A percentile compares a stretch with the other conserved stretches of the same genome.
These are phyloP conservation scores for Isotomurus palustris DNA, from an alignment of 2,888 invertebrate species.

Conservation along the genomic window DNA sequence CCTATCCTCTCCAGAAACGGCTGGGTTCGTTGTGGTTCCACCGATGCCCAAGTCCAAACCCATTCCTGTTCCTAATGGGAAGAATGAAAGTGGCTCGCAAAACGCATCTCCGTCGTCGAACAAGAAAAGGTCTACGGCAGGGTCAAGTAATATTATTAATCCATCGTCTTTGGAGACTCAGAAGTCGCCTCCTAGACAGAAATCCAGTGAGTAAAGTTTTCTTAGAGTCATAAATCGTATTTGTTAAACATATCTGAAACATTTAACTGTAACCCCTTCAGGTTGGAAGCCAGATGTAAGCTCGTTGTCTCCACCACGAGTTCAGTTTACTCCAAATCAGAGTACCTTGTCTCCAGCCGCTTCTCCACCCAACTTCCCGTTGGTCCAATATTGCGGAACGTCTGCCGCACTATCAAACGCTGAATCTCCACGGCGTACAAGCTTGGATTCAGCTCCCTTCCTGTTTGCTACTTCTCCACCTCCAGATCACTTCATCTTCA, in stretches of 20 bases:
- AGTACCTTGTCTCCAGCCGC: constrained; percentile 44
- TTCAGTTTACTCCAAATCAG: constrained; percentile 52
- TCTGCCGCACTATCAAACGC: constrained; percentile 27
- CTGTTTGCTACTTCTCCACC: constrained; percentile 45
- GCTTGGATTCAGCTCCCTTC: constrained; percentile 41
- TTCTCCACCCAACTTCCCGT: constrained; percentile 43
- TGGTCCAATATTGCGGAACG: constrained; percentile 45
- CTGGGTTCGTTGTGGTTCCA: constrained; percentile 46
- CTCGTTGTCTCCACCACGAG: constrained; percentile 87
- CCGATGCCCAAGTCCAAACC: constrained; percentile 46
- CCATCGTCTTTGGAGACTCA: constrained; percentile 22
- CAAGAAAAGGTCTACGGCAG: constrained; percentile 19
- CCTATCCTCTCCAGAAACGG: constrained; percentile 44
- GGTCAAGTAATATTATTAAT: constrained; percentile 21
- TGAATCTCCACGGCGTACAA: constrained; percentile 39
- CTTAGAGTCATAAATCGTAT: not conserved
- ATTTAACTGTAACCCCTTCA: constrained; percentile 5
- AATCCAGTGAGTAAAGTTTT: constrained; percentile 23
- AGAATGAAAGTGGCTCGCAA: constrained; percentile 43
- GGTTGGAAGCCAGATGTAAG: constrained; percentile 68
- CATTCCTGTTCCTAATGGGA: constrained; percentile 45
- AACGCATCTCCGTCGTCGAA: constrained; percentile 42
- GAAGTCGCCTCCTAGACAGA: constrained; percentile 32
- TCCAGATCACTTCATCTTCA: constrained; percentile 45
- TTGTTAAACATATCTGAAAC: too few species aligned